Base-by-base conservation (phyloP, 2,797 vertebrate genomes). In the Thalassophryne amazonica region DNA sequence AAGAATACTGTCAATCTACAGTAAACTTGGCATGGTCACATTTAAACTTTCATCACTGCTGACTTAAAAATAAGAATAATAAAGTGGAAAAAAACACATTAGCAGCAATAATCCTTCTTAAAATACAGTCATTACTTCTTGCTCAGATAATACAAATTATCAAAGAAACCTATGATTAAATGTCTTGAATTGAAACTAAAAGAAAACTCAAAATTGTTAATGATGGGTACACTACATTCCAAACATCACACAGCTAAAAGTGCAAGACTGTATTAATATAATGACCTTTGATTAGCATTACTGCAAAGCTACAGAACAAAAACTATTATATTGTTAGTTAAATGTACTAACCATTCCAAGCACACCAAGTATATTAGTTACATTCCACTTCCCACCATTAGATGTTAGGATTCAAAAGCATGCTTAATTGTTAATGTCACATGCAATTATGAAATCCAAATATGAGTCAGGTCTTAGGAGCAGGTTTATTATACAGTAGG, bases 381-480 rank as follows among this genome's bases (percentile, higher is more conserved):
- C 1, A 19, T 41, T 61, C 52, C 50, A 65, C 56, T 31, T 55
- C 28, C 47, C 45, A 39, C 52, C 23, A 24, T 34, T 49, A 25
- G 31, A 49, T 24, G 34, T 56, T 38, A 64, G 23, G 22, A 65
- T 69, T 70, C 46, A 60, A 61, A 59, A 34, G 47, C 84, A 86
- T 87, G 84, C 87, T 25, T 53, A 7, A 34, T 43, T 51, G 32
- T 66, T 52, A 38, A 47, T 34, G 48, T 36, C 32, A 53, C 86
- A 86, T 89, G 86, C 83, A 75, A 19, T 67, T 30, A 74, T 60
- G 61, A 71, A 47, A 31, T 45, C 32, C 50, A 73, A 73, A 60
- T 53, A 70, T 81, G 78, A 75, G 81, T 71, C 58, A 56, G 65
- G 58, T 69, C 63, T 41, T 7, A 48, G 68, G 38, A 69, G 62